A percentile compares a stretch with the other conserved stretches of the same genome.
Conservation (phyloP, 2,888 invertebrate genomes). For the Stenoptilia bipunctidactyla region DNA sequence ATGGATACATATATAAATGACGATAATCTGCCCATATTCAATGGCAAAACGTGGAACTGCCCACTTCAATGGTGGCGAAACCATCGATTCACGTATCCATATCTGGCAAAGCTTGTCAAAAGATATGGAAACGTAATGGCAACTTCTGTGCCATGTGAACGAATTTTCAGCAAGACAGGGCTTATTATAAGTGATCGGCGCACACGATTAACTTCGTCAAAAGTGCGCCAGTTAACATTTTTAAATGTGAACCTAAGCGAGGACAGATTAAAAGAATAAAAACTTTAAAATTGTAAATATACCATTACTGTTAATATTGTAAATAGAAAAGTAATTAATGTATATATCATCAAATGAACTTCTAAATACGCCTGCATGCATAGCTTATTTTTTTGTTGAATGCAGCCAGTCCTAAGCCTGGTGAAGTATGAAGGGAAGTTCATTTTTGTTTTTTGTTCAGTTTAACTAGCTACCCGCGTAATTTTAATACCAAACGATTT, state of each 20-base stretch:
- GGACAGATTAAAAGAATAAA: neutral
- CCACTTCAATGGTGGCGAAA: conserved; percentile 17
- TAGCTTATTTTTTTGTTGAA: no score
- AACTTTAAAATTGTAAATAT: no score
- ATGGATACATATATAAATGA: neutral
- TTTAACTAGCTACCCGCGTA: no score
- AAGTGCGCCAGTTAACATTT: conserved; percentile 12
- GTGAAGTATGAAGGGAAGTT: no score
- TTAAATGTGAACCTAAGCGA: conserved; percentile 10
- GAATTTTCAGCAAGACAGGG: conserved; percentile 17
- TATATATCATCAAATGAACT: no score
- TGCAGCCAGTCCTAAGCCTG: no score
- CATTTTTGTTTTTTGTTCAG: no score
- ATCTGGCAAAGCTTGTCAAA: conserved; percentile 8
- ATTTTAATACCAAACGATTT: no score
- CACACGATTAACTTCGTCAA: conserved; percentile 8
- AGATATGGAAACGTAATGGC: conserved; percentile 15
- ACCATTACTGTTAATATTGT: no score
- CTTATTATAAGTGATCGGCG: conserved; percentile 12
- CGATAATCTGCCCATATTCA: neutral
- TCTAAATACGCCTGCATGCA: no score
- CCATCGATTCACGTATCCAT: conserved; percentile 11
- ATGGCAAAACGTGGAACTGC: conserved; percentile 12
- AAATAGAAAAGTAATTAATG: no score
- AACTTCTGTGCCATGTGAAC: conserved; percentile 18